These are phyloP conservation scores for Numenius phaeopus DNA, from an alignment of 2,797 vertebrate genomes.

Conservation along the genomic window DNA sequence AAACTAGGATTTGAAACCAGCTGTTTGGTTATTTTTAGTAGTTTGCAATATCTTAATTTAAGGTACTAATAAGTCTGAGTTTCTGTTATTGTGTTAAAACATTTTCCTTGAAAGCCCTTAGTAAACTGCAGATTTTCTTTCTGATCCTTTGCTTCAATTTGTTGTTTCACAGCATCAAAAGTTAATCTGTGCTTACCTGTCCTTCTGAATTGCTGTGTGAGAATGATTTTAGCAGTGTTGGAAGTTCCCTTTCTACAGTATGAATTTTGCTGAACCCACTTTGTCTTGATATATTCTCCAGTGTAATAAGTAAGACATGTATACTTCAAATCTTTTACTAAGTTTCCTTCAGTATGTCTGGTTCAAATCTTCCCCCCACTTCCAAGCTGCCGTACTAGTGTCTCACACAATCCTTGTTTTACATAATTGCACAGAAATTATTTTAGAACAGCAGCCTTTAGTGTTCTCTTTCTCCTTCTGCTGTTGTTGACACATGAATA, in stretches of 20 bases:
- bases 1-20: neutral
- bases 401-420: neutral
- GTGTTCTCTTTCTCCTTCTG: neutral
- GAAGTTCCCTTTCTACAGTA: neutral
- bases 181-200: neutral
- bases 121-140: neutral
- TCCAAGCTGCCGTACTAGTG: fast-evolving
- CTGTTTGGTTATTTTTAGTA: neutral
- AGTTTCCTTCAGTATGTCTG: neutral
- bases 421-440: neutral
- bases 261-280: neutral
- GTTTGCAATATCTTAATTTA: neutral
- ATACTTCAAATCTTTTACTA: neutral
- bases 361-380: neutral
- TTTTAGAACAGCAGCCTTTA: neutral
- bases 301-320: neutral
- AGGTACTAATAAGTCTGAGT: neutral
- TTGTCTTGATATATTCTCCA: neutral
- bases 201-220: neutral
- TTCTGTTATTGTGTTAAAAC: neutral
- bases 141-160: neutral
- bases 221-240: neutral
- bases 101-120: neutral
- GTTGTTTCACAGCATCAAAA: neutral
- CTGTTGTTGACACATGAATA: neutral